Conservation (phyloP, 2,797 vertebrate species). For the Lagodon rhomboides region DNA sequence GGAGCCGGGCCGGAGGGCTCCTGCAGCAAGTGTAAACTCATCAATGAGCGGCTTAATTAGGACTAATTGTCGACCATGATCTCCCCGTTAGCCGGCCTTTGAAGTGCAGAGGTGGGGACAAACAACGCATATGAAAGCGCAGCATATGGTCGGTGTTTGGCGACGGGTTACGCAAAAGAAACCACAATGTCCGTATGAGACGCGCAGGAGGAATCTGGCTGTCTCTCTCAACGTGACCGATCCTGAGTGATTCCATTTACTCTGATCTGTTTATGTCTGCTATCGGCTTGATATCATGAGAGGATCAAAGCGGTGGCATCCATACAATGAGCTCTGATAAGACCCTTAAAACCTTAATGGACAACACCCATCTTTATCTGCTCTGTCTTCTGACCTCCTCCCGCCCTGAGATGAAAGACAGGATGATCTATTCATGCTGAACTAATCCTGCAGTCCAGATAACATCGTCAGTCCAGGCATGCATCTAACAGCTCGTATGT, state of each 20-base stretch:
- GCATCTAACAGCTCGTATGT: neutral
- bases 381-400: neutral
- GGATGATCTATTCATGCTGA: conserved; percentile 57
- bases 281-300: neutral
- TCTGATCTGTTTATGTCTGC: neutral
- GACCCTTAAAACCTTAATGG: conserved; percentile 8
- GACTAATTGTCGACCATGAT: conserved; percentile 85
- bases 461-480: conserved; percentile 23
- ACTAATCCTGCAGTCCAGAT: conserved; percentile 62
- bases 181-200: neutral
- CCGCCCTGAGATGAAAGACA: conserved; percentile 15
- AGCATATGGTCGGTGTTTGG: conserved; percentile 27
- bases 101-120: conserved; percentile 75
- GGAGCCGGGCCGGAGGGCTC: conserved; percentile 79
- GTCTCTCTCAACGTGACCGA: no score
- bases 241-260: conserved; percentile 37
- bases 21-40: conserved; percentile 79
- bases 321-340: conserved; percentile 52
- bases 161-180: conserved; percentile 9
- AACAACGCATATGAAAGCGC: conserved; percentile 62
- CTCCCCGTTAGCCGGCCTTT: conserved; percentile 80
- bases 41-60: conserved; percentile 80
- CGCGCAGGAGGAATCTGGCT: neutral
- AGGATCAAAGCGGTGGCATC: conserved; percentile 40
- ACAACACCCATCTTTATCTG: conserved; percentile 33